phyloP scores from a whole-genome alignment of 2,797 vertebrate species.

The Orientallactaga sibirica region DNA sequence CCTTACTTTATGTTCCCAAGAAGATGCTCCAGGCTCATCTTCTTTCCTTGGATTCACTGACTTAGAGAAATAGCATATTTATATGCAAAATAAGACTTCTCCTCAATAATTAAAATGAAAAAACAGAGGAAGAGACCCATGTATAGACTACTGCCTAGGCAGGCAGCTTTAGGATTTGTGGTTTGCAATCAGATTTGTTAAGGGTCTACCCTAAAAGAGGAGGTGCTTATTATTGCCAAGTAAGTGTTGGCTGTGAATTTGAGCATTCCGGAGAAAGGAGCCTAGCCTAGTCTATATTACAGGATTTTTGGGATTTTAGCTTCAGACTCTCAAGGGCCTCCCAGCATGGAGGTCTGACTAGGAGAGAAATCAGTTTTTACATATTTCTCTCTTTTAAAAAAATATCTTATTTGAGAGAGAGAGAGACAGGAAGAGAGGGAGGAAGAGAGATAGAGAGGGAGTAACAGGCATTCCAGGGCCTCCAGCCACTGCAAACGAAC shows the following conservation, averaged over 20 bases:
- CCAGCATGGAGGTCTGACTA: neutral
- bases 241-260: neutral
- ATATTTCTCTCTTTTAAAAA: neutral
- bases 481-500: too few species aligned
- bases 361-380: neutral
- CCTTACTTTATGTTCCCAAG: conserved; percentile 13
- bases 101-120: neutral
- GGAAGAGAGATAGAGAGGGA: too few species aligned
- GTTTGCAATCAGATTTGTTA: neutral
- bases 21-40: neutral
- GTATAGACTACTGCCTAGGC: too few species aligned
- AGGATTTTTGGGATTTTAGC: neutral
- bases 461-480: too few species aligned
- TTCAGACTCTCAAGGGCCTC: neutral
- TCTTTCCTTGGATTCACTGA: neutral
- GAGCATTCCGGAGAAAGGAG: neutral
- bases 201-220: neutral
- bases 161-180: neutral
- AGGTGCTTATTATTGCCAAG: neutral
- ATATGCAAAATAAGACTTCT: neutral
- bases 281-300: neutral
- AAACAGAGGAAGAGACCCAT: neutral
- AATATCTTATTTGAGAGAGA: too few species aligned
- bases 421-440: too few species aligned
- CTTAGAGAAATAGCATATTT: neutral